These are phyloP conservation scores for Epistrophe eligans DNA, from an alignment of 2,888 invertebrate genomes.

Conservation along the genomic window DNA sequence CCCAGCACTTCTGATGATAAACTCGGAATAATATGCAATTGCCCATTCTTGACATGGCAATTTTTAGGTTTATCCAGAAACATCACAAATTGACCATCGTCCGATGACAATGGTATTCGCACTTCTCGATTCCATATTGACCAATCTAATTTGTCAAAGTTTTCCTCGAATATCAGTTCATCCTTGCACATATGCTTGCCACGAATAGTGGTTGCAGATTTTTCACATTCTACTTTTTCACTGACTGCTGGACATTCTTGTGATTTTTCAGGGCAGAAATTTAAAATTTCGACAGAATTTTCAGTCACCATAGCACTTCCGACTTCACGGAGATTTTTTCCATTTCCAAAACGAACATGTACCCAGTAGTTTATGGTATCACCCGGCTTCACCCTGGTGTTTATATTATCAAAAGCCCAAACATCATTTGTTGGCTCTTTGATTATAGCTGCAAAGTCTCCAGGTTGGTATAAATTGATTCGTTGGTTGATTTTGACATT, in stretches of 20 bases:
- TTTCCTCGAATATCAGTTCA: slow-evolving; percentile 87
- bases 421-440: slow-evolving; percentile 83
- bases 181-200: slow-evolving; percentile 84
- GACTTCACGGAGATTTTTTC: slow-evolving; percentile 15
- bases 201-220: slow-evolving; percentile 80
- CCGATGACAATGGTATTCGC: slow-evolving; percentile 85
- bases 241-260: slow-evolving; percentile 17
- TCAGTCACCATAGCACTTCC: slow-evolving; percentile 1
- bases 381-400: slow-evolving; percentile 84
- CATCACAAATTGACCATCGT: slow-evolving; percentile 84
- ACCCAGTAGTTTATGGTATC: slow-evolving; percentile 87
- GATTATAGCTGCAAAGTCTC: slow-evolving; percentile 85
- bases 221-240: slow-evolving; percentile 22
- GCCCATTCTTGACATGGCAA: slow-evolving; percentile 79
- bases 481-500: slow-evolving; percentile 87
- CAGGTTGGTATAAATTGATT: slow-evolving; percentile 85
- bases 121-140: slow-evolving; percentile 86
- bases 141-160: slow-evolving; percentile 85
- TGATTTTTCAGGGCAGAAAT: neutral
- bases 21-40: slow-evolving; percentile 83
- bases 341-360: slow-evolving; percentile 81
- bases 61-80: slow-evolving; percentile 82
- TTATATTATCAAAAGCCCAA: slow-evolving; percentile 85
- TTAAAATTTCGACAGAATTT: neutral
- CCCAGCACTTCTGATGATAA: slow-evolving; percentile 78